phyloP scores from a whole-genome alignment of 2,888 invertebrate species.

The Eupithecia pulchellata region DNA sequence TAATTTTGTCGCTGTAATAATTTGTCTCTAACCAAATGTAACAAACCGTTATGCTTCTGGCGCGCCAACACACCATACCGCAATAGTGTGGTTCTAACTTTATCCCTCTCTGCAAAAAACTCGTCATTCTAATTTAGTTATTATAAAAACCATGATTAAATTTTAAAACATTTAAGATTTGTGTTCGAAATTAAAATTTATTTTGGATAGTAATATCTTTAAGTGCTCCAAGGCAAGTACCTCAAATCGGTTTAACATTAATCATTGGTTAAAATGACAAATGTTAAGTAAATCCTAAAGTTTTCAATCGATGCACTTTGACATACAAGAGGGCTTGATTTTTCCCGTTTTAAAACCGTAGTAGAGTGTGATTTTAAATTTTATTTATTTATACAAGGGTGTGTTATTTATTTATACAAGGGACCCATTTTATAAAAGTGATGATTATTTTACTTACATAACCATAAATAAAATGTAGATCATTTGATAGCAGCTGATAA shows the following conservation, averaged over 20 bases:
- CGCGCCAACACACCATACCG: background rate
- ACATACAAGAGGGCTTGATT: background rate
- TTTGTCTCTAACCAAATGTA: background rate
- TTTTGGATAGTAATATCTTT: background rate
- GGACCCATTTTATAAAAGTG: conserved; percentile 22
- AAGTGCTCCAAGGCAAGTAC: background rate
- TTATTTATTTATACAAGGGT: conserved; percentile 33
- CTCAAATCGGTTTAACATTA: background rate
- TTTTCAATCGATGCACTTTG: background rate
- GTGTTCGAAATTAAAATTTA: background rate
- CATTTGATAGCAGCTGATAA: background rate
- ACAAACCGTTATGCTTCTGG: background rate
- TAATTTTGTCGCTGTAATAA: background rate
- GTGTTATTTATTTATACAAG: conserved; percentile 32
- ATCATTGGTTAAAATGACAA: background rate
- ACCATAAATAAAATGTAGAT: conserved; percentile 13
- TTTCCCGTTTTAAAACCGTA: conserved; percentile 3
- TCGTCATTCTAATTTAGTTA: too few relatives aligned
- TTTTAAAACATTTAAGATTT: background rate
- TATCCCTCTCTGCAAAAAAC: too few relatives aligned
- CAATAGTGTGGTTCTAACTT: background rate
- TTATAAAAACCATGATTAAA: background rate
- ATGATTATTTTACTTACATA: conserved; percentile 22
- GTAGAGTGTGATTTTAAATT: conserved; percentile 22
- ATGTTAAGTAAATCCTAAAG: background rate